Base-by-base conservation (phyloP, 2,113 vertebrate genomes). In the Lates calcarifer region DNA sequence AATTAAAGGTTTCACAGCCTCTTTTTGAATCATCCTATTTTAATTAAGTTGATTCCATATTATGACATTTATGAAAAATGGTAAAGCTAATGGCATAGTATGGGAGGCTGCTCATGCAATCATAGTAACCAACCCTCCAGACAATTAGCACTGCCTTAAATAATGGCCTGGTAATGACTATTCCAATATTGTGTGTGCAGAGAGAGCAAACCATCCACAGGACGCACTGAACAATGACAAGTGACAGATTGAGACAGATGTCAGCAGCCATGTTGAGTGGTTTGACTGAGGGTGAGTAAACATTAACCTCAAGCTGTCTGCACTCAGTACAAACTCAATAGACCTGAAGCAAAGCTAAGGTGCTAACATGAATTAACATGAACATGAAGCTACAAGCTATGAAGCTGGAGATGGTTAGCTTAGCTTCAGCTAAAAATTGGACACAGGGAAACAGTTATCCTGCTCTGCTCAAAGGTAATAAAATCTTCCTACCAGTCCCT, bases 211-310 rank as follows among this genome's bases (percentile, higher is more conserved):
- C 18, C 31, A 22, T 66, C n/a, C 51, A 24, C n/a, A 26, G 14
- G 2, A 12, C 10, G 8, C 7, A 37, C 28, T 24, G 6, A 49
- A 39, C 41, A 61, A 41, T 28, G 64, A 39, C 41, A 56, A 62
- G 18, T 45, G 29, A 12, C 29, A 1, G 20, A 29, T 15, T 22
- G 47, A 61, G 37, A 76, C 29, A n/a, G 74, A 64, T 51, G 37
- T 61, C 17, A 41, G 31, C 41, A 0, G 4, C 20, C 58, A 58
- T 1, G 24, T 20, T 37, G 22, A 75, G 29, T 49, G 22, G 66
- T 56, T 57, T 64, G 6, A 56, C 60, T 37, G 64, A 53, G 17
- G 6, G n/a, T 11, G 31, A 71, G 69, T 61, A 84, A 84, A 86
- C 69, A 71, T 81, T 47, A 65, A 72, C 24, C 22, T 28, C 35